Evolutionary conservation across 2,113 vertebrate genomes (phyloP).

Genomic region (Meriones unguiculatus): DNA sequence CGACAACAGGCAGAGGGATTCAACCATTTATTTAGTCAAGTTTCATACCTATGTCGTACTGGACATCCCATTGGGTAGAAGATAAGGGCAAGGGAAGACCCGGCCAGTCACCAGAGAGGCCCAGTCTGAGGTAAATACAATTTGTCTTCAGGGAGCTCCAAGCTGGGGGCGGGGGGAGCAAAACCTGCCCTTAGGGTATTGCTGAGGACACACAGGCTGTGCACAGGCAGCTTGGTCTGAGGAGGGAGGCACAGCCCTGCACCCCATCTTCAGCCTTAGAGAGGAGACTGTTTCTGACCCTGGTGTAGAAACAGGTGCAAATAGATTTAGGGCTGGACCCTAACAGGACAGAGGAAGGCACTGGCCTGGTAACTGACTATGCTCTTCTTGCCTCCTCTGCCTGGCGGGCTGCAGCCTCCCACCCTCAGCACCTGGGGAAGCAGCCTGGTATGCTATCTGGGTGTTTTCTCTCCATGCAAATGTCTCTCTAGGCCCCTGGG

Average conservation of each 20-base stretch:
- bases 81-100: background rate
- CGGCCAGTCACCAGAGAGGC: background rate
- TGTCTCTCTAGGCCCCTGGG: conserved; percentile 60
- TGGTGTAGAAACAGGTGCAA: background rate
- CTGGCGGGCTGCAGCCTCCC: conserved; percentile 7
- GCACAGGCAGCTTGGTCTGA: background rate
- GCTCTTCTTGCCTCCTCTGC: background rate
- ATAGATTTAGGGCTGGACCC: background rate
- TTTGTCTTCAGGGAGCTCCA: background rate
- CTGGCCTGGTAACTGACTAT: background rate
- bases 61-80: background rate
- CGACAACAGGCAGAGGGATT: background rate
- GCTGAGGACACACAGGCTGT: background rate
- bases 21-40: background rate
- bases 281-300: background rate
- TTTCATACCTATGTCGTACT: background rate
- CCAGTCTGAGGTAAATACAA: background rate
- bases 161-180: background rate
- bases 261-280: background rate
- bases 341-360: background rate
- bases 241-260: background rate
- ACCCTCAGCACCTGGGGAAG: conserved; percentile 1
- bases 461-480: conserved; percentile 59
- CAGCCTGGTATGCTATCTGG: conserved; percentile 48
- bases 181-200: background rate